Conservation (phyloP, 2,888 invertebrate species). For the Auanema sp. region DNA sequence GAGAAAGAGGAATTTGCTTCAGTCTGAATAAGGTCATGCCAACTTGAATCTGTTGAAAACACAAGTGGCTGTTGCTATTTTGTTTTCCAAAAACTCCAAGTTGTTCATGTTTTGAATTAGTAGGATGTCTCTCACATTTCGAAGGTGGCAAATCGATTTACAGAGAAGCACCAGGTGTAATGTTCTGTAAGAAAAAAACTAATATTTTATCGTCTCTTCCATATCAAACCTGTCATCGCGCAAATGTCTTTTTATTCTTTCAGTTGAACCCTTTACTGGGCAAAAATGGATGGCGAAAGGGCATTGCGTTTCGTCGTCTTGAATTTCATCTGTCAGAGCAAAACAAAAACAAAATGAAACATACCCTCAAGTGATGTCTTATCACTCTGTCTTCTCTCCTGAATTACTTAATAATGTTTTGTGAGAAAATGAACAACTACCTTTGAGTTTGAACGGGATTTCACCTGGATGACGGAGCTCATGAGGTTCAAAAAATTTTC, state of each 20-base stretch:
- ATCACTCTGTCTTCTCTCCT: too few relatives aligned
- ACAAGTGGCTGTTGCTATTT: too few relatives aligned
- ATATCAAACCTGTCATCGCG: slow-evolving; percentile 7
- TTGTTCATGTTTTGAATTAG: too few relatives aligned
- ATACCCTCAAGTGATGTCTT: too few relatives aligned
- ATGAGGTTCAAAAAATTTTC: too few relatives aligned
- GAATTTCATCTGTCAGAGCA: not conserved
- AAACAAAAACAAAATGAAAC: not conserved
- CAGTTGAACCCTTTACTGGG: not conserved
- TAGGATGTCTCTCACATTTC: too few relatives aligned
- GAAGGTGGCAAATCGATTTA: not conserved
- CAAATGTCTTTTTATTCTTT: not conserved
- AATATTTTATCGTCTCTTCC: not conserved
- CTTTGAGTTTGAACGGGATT: too few relatives aligned
- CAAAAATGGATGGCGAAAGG: slow-evolving; percentile 7
- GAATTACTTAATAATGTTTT: too few relatives aligned
- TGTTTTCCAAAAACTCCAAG: too few relatives aligned
- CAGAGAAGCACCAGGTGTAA: slow-evolving; percentile 3
- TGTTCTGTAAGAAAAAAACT: not conserved
- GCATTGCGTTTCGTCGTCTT: not conserved
- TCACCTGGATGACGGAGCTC: too few relatives aligned
- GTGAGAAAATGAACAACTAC: too few relatives aligned
- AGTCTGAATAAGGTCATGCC: not conserved
- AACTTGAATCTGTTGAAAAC: not conserved
- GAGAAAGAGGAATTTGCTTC: not conserved